phyloP scores from a whole-genome alignment of 2,797 vertebrate genomes.

The Acipenser transmontanus region DNA sequence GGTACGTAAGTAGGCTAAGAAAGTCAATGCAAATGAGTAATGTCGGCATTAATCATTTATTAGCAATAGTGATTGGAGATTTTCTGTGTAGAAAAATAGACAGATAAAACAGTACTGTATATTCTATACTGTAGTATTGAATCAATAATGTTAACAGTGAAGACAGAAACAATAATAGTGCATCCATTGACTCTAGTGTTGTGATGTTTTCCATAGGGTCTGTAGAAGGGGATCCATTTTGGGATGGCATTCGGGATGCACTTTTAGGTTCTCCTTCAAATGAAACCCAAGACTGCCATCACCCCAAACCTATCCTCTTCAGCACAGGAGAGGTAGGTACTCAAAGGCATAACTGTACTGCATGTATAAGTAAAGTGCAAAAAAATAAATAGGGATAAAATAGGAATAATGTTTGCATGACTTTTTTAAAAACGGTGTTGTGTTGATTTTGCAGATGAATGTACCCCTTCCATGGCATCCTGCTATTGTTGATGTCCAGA shows the following conservation, averaged over 20 bases:
- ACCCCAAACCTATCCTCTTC: constrained; percentile 86
- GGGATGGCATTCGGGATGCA: constrained; percentile 69
- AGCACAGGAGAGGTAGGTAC: constrained; percentile 79
- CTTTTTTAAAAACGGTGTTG: neutral
- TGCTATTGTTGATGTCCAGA: constrained; percentile 80
- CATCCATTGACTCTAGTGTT: neutral
- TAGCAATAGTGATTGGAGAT: neutral
- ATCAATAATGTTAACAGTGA: too few species aligned
- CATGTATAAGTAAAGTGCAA: neutral
- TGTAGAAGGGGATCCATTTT: constrained; percentile 68
- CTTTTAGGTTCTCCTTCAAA: constrained; percentile 77
- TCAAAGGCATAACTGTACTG: rapidly evolving
- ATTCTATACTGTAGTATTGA: too few species aligned
- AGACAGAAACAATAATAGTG: too few species aligned
- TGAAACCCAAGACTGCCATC: constrained; percentile 75
- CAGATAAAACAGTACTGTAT: too few species aligned
- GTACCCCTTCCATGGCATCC: constrained; percentile 84
- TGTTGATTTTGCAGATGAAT: constrained; percentile 55
- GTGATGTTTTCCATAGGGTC: constrained; percentile 51
- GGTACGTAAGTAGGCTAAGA: constrained; percentile 50
- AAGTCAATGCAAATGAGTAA: neutral
- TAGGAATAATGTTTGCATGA: too few species aligned
- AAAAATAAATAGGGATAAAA: neutral
- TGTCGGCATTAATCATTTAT: too few species aligned
- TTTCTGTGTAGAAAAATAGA: neutral